These are phyloP conservation scores for Pterocles orientalis DNA, from an alignment of 2,113 vertebrate genomes.

Conservation along the genomic window DNA sequence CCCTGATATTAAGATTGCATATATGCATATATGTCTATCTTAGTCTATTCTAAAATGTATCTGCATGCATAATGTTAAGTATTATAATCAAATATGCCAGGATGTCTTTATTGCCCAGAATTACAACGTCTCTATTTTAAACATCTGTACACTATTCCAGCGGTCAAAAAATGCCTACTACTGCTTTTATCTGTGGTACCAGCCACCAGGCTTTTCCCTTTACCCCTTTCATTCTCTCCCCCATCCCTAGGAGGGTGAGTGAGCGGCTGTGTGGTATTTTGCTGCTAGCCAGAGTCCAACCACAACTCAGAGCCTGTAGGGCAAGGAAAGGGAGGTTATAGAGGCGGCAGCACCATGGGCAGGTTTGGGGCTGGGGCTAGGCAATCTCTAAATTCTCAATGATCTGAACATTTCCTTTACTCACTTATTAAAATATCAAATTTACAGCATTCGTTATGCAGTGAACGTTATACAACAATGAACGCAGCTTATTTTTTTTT, in stretches of 20 bases:
- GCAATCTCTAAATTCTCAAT: background rate
- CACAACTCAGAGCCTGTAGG: background rate
- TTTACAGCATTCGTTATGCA: background rate
- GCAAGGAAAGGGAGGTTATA: background rate
- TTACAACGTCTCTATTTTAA: background rate
- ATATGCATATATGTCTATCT: background rate
- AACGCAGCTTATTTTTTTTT: background rate
- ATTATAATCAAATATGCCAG: background rate
- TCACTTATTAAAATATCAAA: background rate
- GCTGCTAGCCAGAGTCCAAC: no score
- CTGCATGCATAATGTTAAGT: background rate
- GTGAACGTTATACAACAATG: background rate
- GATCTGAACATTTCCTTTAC: background rate
- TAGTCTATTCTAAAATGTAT: background rate
- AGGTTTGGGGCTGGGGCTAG: fast-evolving
- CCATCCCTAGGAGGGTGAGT: no score
- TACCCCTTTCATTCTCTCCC: no score
- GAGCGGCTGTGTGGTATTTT: no score
- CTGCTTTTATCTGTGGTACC: background rate
- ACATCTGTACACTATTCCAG: background rate
- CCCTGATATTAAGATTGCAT: constrained; percentile 6
- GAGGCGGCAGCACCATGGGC: fast-evolving
- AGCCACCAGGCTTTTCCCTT: background rate
- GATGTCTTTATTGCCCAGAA: background rate
- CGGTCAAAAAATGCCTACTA: background rate